These are phyloP conservation scores for Aphelocoma coerulescens DNA, from an alignment of 2,113 vertebrate species.

Conservation along the genomic window DNA sequence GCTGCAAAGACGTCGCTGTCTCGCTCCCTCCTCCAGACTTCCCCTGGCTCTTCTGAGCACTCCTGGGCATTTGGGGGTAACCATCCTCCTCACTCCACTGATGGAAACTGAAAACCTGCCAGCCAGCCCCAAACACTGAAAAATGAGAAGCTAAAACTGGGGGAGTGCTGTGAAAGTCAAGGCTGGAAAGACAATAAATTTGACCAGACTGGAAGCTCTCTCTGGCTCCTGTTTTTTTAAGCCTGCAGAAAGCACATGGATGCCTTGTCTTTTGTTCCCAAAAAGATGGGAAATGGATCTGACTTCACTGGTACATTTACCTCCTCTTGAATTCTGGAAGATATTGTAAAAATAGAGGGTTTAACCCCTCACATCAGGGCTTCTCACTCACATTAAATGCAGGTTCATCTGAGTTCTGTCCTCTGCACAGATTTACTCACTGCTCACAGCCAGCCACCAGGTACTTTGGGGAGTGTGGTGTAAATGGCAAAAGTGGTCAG, in stretches of 20 bases:
- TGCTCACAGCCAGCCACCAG: neutral
- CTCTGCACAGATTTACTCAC: neutral
- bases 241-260: neutral
- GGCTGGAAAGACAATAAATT: neutral
- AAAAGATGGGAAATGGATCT: neutral
- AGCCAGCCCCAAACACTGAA: slow-evolving; percentile 24
- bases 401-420: neutral
- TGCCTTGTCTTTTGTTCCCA: neutral
- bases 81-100: neutral
- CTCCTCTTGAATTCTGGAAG: neutral
- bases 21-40: neutral
- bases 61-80: neutral
- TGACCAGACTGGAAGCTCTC: neutral
- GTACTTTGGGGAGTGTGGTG: neutral
- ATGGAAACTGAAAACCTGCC: slow-evolving; percentile 32
- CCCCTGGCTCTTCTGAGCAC: neutral
- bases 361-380: neutral
- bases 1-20: rapidly evolving
- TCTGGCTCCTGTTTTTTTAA: neutral
- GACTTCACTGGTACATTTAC: neutral
- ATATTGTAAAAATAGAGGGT: neutral
- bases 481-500: neutral
- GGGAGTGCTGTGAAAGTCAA: neutral
- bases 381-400: neutral
- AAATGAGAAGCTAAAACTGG: neutral